These are phyloP conservation scores for Gambelia wislizenii DNA, from an alignment of 2,797 vertebrate genomes.

Conservation along the genomic window DNA sequence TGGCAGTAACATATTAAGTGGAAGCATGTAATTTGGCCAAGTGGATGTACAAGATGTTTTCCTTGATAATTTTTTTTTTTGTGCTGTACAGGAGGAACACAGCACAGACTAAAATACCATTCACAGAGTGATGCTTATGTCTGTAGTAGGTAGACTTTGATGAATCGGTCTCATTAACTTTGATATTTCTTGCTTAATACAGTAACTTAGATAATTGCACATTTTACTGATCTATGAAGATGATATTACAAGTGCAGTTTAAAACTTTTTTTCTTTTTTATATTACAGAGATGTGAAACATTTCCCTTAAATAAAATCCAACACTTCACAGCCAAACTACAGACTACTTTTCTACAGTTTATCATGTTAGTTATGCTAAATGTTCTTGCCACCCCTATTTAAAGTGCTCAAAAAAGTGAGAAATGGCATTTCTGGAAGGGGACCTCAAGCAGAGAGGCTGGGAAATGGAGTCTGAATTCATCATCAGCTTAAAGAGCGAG, in stretches of 20 bases:
- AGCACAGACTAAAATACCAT: background rate
- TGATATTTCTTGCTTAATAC: constrained; percentile 33
- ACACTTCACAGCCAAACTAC: background rate
- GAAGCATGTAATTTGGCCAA: background rate
- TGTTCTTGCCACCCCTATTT: constrained; percentile 43
- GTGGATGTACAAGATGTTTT: rapidly evolving
- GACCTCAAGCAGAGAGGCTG: constrained; percentile 43
- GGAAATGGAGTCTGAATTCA: constrained; percentile 34
- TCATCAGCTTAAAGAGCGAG: constrained; percentile 30
- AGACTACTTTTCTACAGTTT: constrained; percentile 26
- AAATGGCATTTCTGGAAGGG: constrained; percentile 46
- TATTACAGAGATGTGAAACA: constrained; percentile 12
- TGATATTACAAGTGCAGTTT: constrained; percentile 1
- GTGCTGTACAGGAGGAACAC: background rate
- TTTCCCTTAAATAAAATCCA: constrained; percentile 34
- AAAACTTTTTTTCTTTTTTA: constrained; percentile 24
- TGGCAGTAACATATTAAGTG: background rate
- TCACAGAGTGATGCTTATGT: background rate
- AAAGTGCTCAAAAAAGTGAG: constrained; percentile 45
- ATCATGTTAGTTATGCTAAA: constrained; percentile 36
- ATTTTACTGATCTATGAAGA: constrained; percentile 34
- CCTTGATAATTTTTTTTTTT: background rate
- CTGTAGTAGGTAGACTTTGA: constrained; percentile 31
- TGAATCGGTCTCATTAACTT: constrained; percentile 27
- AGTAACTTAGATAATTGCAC: constrained; percentile 24